Percentiles rank a stretch among this genome's conserved stretches.
Conservation (phyloP, 1,140 invertebrate genomes). For the Drosophila bocki region DNA sequence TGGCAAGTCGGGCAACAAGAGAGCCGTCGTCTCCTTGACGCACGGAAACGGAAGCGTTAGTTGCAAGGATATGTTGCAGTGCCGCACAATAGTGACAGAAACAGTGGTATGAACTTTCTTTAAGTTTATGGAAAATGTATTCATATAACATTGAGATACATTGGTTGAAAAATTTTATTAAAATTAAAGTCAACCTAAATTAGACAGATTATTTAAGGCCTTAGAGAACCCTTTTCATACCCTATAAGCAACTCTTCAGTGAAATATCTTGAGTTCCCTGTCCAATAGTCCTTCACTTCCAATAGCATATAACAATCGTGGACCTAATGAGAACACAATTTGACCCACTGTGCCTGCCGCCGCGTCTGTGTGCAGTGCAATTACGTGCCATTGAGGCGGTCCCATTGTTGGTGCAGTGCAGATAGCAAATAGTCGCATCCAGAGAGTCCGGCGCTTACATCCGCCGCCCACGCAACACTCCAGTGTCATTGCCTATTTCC, state of each 20-base stretch:
- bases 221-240: background rate
- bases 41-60: constrained; percentile 80
- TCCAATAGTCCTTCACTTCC: too few relatives aligned
- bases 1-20: constrained; percentile 26
- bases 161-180: too few relatives aligned
- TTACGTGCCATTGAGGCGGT: constrained; percentile 70
- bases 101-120: constrained; percentile 2
- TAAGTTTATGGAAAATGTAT: too few relatives aligned
- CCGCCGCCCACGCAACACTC: background rate
- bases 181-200: background rate
- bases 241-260: background rate
- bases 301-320: too few relatives aligned
- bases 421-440: constrained; percentile 58
- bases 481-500: constrained; percentile 56
- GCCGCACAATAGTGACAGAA: constrained; percentile 44
- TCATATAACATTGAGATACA: too few relatives aligned
- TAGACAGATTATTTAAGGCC: too few relatives aligned
- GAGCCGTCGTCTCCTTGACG: constrained; percentile 63
- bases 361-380: constrained; percentile 54
- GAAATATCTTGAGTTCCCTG: background rate
- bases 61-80: constrained; percentile 78
- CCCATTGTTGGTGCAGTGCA: constrained; percentile 66
- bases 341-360: constrained; percentile 21
- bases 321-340: background rate
- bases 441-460: constrained; percentile 29